Percentiles rank a stretch among this genome's conserved stretches.
phyloP scores from a whole-genome alignment of 2,113 vertebrate species.

The Dicerorhinus sumatrensis region DNA sequence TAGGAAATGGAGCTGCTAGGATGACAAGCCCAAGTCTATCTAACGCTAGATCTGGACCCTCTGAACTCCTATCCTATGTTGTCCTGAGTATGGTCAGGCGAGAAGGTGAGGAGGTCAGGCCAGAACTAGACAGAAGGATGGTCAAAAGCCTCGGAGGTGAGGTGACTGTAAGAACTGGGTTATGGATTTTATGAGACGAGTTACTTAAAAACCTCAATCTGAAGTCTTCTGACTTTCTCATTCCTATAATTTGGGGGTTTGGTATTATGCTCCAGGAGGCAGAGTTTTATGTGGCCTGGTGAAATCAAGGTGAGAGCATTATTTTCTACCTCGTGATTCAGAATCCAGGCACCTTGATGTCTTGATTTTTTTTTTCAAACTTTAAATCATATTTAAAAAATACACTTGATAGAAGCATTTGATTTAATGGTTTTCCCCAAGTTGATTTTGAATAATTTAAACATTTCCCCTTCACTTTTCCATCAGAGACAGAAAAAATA shows the following conservation, averaged over 20 bases:
- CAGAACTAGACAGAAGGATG: not conserved
- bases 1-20: not conserved
- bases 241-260: not conserved
- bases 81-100: not conserved
- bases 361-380: not conserved
- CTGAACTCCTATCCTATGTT: accelerated
- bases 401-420: not conserved
- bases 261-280: not conserved
- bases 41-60: no score
- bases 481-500: not conserved
- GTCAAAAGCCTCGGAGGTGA: not conserved
- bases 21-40: not conserved
- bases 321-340: not conserved
- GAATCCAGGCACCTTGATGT: not conserved
- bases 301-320: not conserved
- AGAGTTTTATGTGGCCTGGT: not conserved
- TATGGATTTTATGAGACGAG: not conserved
- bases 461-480: not conserved
- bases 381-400: not conserved
- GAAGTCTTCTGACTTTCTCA: not conserved
- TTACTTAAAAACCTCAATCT: not conserved
- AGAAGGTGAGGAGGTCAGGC: not conserved
- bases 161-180: not conserved
- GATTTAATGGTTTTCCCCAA: not conserved
- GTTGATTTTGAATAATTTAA: not conserved